Percentiles rank a stretch among this genome's conserved stretches.
Evolutionary conservation across 1,140 invertebrate species (phyloP).

Genomic region (Triops longicaudatus): DNA sequence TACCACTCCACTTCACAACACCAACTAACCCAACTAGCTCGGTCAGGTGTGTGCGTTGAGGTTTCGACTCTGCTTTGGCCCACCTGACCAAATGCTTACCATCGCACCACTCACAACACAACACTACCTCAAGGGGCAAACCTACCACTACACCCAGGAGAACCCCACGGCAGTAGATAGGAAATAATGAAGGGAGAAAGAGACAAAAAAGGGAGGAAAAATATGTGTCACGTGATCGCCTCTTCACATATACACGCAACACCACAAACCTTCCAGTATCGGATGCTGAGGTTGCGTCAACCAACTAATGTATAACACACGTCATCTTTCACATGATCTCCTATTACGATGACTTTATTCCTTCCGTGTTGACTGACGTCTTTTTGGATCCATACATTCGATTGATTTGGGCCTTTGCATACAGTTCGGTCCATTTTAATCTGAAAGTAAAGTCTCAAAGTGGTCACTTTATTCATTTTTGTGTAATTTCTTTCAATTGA

Average conservation of each 20-base stretch:
- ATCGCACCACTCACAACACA: neutral
- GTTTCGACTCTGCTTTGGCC: neutral
- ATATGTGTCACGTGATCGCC: neutral
- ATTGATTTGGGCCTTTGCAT: too few relatives aligned
- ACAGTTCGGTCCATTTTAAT: too few relatives aligned
- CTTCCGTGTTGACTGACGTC: too few relatives aligned
- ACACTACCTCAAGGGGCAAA: neutral
- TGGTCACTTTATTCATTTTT: too few relatives aligned
- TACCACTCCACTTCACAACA: constrained; percentile 1
- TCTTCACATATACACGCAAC: neutral
- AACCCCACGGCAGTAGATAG: neutral
- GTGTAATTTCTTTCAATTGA: too few relatives aligned
- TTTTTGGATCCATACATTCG: too few relatives aligned
- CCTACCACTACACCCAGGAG: neutral
- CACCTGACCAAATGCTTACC: constrained; percentile 2
- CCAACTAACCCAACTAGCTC: constrained; percentile 6
- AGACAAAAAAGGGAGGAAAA: neutral
- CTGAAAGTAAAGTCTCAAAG: too few relatives aligned
- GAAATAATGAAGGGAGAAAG: neutral
- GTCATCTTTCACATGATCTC: neutral
- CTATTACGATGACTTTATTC: too few relatives aligned
- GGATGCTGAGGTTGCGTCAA: neutral
- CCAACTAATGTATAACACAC: neutral
- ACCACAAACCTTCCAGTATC: neutral
- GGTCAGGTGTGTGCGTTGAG: constrained; percentile 9